Base-by-base conservation (phyloP, 2,888 invertebrate species). In the Stenchaetothrips biformis region DNA sequence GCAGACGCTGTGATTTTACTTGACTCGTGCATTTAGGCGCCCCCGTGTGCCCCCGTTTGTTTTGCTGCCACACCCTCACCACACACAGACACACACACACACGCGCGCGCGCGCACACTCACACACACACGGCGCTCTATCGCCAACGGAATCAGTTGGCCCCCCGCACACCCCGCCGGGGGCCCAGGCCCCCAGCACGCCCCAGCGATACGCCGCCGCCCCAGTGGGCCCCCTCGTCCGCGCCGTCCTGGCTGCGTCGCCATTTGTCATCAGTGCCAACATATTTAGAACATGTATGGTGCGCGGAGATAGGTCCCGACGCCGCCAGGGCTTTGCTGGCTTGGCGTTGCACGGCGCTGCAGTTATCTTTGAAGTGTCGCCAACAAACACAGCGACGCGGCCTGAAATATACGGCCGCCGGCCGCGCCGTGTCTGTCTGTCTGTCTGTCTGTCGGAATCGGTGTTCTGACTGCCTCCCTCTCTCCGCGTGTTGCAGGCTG, bases 281-380 rank as follows among this genome's bases (percentile, higher is more conserved):
- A 74, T 74, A 74, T 74, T 74, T 74, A 74, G 67, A 74, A 74
- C 67, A 74, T 25, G 67, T 21, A 74, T 74, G 67, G 67, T 21
- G 67, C 67, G 67, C 7, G 37, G 67, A 74, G 67, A 74, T 74
- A 74, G 37, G 67, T 74, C 59, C 59, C 59, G 59, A 16, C 59
- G 53, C 13, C 53, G 59, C 25, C 67, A 11, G 21, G 67, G 25
- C 37, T 37, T 37, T 1, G 37, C 37, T 37, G 37, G 37, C 37
- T 1, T 4, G 18, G 53, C 53, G 53, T 13, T 18, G 53, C 18
- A 18, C 53, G 18, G 53, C 25, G 67, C 67, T 25, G 67, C 67
- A 74, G 67, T 74, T 74, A 74, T 74, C 67, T 74, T 74, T 74
- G 67, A 74, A 74, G 67, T 74, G 67, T 74, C 67, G 67, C 67